Evolutionary conservation across 2,888 invertebrate genomes (phyloP), one percentile per base, ranked within the genome.

Genomic region (Doris montereyensis): DNA sequence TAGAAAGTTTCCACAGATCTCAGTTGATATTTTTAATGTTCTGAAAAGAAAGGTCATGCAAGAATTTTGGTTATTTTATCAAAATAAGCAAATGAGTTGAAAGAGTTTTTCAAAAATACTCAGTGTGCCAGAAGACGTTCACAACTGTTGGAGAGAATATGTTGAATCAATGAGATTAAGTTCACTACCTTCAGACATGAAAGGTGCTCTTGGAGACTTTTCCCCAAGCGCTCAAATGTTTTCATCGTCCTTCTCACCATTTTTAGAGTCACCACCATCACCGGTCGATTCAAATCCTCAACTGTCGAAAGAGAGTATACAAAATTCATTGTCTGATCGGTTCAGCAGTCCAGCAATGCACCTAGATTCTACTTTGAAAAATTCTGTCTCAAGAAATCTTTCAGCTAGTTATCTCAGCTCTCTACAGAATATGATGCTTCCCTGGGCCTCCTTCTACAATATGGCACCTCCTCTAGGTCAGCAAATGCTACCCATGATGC

Each of bases 21-120:
- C 82, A 4, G 32, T 75, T 62, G 79, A 81, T 28, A 74, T 75
- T 35, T 82, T 81, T 60, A 81, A 79, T 74, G 62, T 52, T 13
- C 57, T 76, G 13, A 79, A 79, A 30, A 67, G 70, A 58, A 79
- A 76, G 52, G 76, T 58, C 28, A 76, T 79, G 76, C 79, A 79
- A 65, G 79, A 79, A 17, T 79, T 79, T 41, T 76, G 76, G 76
- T 60, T 79, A 52, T 79, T 70, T 24, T 57, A 76, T 30, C 79
- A 79, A 52, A 79, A 79, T 52, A 57, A 71, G n/a, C 75, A 79
- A 28, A 65, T 79, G 79, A 79, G 71, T 26, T 52, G 58, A 41
- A 76, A 62, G 32, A 76, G 76, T 41, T 79, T 79, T 76, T 79
- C 79, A 8, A 79, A 76, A 41, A 26, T 79, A 21, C 76, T 75